A percentile compares a stretch with the other conserved stretches of the same genome.
phyloP scores from a whole-genome alignment of 1,140 invertebrate species.

The Hyphantria cunea region DNA sequence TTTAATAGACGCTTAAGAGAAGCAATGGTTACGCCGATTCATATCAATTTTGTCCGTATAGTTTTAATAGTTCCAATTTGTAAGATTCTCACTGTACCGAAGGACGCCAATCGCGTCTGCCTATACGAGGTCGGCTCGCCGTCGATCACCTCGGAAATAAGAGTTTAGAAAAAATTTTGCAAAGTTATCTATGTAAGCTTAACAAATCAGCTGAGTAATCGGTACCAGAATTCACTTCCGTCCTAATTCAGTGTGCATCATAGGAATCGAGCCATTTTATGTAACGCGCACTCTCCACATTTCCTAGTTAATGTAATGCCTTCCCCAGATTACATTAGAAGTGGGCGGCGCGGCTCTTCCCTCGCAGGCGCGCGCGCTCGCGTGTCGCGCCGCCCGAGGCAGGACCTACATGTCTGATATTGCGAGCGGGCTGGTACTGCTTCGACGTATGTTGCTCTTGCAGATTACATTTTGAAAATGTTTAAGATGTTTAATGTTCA shows the following conservation, averaged over 20 bases:
- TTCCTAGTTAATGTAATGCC: slow-evolving; percentile 72
- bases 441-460: slow-evolving; percentile 63
- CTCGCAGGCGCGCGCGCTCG: slow-evolving; percentile 40
- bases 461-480: slow-evolving; percentile 47
- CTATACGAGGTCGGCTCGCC: slow-evolving; percentile 52
- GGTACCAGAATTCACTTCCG: slow-evolving; percentile 81
- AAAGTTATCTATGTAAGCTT: slow-evolving; percentile 77
- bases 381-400: slow-evolving; percentile 11
- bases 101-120: slow-evolving; percentile 56
- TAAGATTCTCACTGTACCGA: slow-evolving; percentile 76
- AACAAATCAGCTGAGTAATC: slow-evolving; percentile 78
- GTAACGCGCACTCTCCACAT: slow-evolving; percentile 72
- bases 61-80: slow-evolving; percentile 78
- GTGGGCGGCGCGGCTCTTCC: slow-evolving; percentile 41
- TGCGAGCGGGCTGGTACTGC: slow-evolving; percentile 70
- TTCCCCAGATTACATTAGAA: slow-evolving; percentile 75
- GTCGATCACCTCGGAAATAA: slow-evolving; percentile 53
- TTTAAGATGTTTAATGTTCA: slow-evolving; percentile 50
- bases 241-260: slow-evolving; percentile 80
- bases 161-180: slow-evolving; percentile 74
- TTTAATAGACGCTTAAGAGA: slow-evolving; percentile 71
- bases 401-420: slow-evolving; percentile 34
- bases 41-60: slow-evolving; percentile 81
- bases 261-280: slow-evolving; percentile 81
- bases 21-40: slow-evolving; percentile 77